phyloP scores from a whole-genome alignment of 2,797 vertebrate species.

The Sciurus vulgaris region DNA sequence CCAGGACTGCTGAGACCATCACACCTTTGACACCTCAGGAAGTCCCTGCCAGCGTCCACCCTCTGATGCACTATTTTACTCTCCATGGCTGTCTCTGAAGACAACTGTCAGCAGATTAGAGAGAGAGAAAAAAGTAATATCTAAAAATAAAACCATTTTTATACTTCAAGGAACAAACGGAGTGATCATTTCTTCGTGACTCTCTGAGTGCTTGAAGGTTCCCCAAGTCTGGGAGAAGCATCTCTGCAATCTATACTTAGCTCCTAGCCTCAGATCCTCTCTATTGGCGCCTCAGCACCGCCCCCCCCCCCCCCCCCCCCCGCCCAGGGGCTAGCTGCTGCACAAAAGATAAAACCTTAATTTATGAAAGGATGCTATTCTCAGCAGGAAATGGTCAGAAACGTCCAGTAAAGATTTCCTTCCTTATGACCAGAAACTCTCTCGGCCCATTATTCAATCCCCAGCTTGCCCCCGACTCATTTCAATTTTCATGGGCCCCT shows the following conservation, averaged over 20 bases:
- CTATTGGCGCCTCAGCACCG: background rate
- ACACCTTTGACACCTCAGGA: background rate
- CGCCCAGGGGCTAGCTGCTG: conserved; percentile 13
- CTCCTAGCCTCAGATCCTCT: conserved; percentile 23
- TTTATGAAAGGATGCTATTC: conserved; percentile 65
- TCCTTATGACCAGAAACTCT: background rate
- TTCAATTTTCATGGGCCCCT: background rate
- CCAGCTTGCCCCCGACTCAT: background rate
- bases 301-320: background rate
- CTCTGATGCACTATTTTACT: background rate
- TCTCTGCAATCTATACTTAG: conserved; percentile 67
- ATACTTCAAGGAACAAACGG: conserved; percentile 80
- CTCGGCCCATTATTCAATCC: background rate
- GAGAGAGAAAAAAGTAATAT: conserved; percentile 38
- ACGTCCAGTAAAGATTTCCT: background rate
- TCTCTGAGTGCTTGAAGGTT: conserved; percentile 39
- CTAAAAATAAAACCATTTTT: conserved; percentile 79
- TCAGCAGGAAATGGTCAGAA: conserved; percentile 40
- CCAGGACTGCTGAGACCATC: background rate
- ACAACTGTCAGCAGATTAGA: conserved; percentile 60
- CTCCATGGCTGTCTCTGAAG: conserved; percentile 33
- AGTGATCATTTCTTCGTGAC: conserved; percentile 54
- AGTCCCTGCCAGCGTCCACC: background rate
- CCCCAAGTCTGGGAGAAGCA: conserved; percentile 13
- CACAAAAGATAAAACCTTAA: conserved; percentile 22